Conservation (phyloP, 2,797 vertebrate genomes). For the Otolemur crassicaudatus region DNA sequence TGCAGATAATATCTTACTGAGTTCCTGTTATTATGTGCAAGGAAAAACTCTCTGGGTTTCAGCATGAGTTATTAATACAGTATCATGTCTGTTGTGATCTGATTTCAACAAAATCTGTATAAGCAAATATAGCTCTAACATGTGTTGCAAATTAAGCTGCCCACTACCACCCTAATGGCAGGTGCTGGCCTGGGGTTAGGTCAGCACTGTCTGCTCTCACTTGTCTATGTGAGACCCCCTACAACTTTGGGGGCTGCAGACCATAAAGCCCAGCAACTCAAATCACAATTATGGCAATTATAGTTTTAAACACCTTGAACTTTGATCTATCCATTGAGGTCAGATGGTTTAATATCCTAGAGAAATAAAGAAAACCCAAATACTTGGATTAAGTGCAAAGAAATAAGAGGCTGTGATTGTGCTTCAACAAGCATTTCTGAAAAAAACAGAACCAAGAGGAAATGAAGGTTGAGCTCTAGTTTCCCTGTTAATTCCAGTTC, state of each 20-base stretch:
- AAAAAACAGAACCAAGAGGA: background rate
- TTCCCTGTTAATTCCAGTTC: background rate
- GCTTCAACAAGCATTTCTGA: background rate
- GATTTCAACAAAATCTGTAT: conserved; percentile 4
- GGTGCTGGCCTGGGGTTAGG: background rate
- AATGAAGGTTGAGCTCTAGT: background rate
- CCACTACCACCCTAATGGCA: background rate
- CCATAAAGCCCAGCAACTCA: background rate
- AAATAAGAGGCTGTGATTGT: background rate
- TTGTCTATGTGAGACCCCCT: background rate
- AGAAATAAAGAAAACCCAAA: background rate
- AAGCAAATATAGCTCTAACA: background rate
- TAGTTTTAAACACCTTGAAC: background rate
- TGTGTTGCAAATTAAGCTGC: background rate
- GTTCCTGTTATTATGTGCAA: background rate
- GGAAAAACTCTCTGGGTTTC: background rate
- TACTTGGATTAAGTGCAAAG: background rate
- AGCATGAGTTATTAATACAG: background rate
- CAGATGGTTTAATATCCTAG: background rate
- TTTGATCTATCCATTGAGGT: background rate
- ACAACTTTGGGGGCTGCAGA: background rate
- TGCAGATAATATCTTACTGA: background rate
- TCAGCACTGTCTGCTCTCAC: background rate
- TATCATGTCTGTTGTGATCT: background rate
- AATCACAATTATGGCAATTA: background rate